Percentiles rank a stretch among this genome's conserved stretches.
phyloP scores from a whole-genome alignment of 92 coral and sea anemone genomes.

The Actinostola sp. region DNA sequence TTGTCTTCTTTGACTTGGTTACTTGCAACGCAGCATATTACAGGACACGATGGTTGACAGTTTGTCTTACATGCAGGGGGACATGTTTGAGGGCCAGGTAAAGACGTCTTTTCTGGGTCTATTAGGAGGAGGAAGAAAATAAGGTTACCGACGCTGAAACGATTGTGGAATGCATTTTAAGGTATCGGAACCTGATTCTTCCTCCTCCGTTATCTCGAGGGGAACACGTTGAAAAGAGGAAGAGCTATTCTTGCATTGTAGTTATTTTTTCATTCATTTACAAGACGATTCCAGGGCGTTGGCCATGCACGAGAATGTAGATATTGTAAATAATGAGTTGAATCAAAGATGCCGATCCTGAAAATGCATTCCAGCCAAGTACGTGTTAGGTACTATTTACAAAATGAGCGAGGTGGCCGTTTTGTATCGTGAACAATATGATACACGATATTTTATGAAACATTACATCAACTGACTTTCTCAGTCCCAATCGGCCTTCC shows the following conservation, averaged over 20 bases:
- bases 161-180: slow-evolving; percentile 41
- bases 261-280: background rate
- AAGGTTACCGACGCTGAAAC: slow-evolving; percentile 28
- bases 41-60: slow-evolving; percentile 41
- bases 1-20: slow-evolving; percentile 4
- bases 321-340: background rate
- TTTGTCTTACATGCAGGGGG: slow-evolving; percentile 2
- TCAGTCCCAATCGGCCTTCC: too few species aligned
- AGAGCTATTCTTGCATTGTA: background rate
- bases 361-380: slow-evolving; percentile 42
- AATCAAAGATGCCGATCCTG: slow-evolving; percentile 17
- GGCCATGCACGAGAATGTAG: too few species aligned
- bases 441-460: too few species aligned
- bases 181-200: slow-evolving; percentile 26
- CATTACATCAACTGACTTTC: too few species aligned
- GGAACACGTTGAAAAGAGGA: background rate
- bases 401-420: too few species aligned
- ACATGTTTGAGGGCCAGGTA: slow-evolving; percentile 13
- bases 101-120: slow-evolving; percentile 20
- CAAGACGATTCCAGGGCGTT: background rate
- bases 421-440: too few species aligned
- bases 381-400: too few species aligned
- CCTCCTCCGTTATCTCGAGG: slow-evolving; percentile 47
- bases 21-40: slow-evolving; percentile 20
- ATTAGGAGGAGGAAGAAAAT: slow-evolving; percentile 36